phyloP scores from a whole-genome alignment of 2,888 invertebrate species.

The Eupithecia exiguata region DNA sequence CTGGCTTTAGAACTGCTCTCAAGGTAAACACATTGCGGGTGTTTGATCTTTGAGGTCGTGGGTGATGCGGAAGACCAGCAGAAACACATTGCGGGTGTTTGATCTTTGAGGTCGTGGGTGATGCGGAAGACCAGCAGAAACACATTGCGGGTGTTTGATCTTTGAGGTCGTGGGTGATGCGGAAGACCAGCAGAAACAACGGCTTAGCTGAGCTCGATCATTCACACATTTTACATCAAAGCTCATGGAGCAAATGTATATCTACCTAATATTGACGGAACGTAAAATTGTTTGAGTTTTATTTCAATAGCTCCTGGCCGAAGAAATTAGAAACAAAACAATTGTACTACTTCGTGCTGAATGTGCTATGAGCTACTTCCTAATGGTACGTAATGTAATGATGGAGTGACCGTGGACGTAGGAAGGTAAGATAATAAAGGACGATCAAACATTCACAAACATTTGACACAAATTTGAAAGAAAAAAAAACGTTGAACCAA shows the following conservation, averaged over 20 bases:
- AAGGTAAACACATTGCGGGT: slow-evolving; percentile 22
- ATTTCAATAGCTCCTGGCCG: not conserved
- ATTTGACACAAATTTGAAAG: no score
- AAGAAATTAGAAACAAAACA: not conserved
- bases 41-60: slow-evolving; percentile 11
- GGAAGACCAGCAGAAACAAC: not conserved
- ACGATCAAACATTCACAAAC: not conserved
- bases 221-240: not conserved
- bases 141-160: slow-evolving; percentile 10
- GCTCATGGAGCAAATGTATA: not conserved
- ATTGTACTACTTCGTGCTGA: no score
- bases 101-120: slow-evolving; percentile 4
- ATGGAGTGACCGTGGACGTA: not conserved
- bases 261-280: not conserved
- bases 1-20: slow-evolving; percentile 27
- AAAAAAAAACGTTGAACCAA: not conserved
- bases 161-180: not conserved
- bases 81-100: slow-evolving; percentile 1
- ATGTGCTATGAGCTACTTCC: no score
- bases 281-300: not conserved
- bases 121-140: not conserved
- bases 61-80: not conserved
- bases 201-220: not conserved
- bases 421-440: not conserved
- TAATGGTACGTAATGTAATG: no score